A percentile compares a stretch with the other conserved stretches of the same genome.
Evolutionary conservation across 1,140 invertebrate species (phyloP).

Genomic region (Achroia grisella): DNA sequence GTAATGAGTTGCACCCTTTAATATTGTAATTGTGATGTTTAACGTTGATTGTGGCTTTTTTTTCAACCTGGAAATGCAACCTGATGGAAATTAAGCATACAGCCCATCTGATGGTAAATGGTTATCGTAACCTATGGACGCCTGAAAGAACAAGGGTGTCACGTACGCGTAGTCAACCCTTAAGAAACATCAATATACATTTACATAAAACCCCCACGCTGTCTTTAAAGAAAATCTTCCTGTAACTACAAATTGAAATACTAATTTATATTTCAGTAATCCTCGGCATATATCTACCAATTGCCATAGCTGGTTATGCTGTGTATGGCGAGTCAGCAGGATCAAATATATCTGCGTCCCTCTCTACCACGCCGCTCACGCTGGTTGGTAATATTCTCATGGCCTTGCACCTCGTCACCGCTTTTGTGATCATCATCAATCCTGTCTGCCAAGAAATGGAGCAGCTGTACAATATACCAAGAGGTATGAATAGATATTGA

Average conservation of each 20-base stretch:
- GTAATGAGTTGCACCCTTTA: too few relatives aligned
- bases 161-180: too few relatives aligned
- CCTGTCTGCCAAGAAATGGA: constrained; percentile 82
- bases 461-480: constrained; percentile 77
- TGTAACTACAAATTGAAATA: not conserved
- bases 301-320: constrained; percentile 74
- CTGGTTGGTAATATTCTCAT: constrained; percentile 76
- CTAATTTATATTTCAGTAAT: constrained; percentile 66
- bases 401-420: constrained; percentile 76
- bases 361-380: constrained; percentile 66
- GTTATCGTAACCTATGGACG: too few relatives aligned
- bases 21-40: too few relatives aligned
- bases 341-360: constrained; percentile 72
- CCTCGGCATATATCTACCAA: constrained; percentile 74
- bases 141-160: too few relatives aligned
- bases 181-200: too few relatives aligned
- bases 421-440: constrained; percentile 80
- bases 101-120: too few relatives aligned
- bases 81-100: too few relatives aligned
- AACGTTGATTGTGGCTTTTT: too few relatives aligned
- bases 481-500: constrained; percentile 72
- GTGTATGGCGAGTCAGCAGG: constrained; percentile 76
- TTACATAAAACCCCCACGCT: too few relatives aligned
- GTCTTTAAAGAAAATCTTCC: too few relatives aligned
- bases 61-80: too few relatives aligned